Evolutionary conservation across 2,113 vertebrate genomes (phyloP).

Genomic region (Dinomys branickii): DNA sequence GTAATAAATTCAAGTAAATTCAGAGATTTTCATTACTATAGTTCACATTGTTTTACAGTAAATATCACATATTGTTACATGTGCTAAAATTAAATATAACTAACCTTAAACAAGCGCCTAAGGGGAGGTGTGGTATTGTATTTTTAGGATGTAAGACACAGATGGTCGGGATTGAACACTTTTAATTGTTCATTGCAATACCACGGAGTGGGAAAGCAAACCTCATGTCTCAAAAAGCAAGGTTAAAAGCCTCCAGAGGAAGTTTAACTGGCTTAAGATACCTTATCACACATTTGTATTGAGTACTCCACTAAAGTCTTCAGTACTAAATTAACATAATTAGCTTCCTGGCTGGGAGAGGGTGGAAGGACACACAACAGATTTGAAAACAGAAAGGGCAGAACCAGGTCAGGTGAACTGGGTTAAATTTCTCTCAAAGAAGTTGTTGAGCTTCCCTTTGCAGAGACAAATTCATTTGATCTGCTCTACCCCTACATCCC

Average conservation of each 20-base stretch:
- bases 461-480: neutral
- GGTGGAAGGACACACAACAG: neutral
- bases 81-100: neutral
- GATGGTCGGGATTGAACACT: neutral
- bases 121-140: neutral
- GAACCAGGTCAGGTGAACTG: neutral
- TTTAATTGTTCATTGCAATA: constrained; percentile 36
- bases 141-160: neutral
- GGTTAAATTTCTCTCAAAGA: neutral
- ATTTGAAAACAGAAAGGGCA: neutral
- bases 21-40: neutral
- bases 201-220: constrained; percentile 40
- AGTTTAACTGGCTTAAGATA: neutral
- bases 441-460: neutral
- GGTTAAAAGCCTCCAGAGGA: neutral
- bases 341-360: neutral
- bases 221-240: constrained; percentile 18
- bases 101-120: constrained; percentile 39
- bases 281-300: constrained; percentile 1
- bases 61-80: neutral
- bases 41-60: neutral
- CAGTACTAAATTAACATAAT: constrained; percentile 24
- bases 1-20: neutral
- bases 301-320: neutral
- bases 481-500: neutral